A percentile compares a stretch with the other conserved stretches of the same genome.
phyloP scores from a whole-genome alignment of 2,888 invertebrate genomes.

The Hymenopus coronatus region DNA sequence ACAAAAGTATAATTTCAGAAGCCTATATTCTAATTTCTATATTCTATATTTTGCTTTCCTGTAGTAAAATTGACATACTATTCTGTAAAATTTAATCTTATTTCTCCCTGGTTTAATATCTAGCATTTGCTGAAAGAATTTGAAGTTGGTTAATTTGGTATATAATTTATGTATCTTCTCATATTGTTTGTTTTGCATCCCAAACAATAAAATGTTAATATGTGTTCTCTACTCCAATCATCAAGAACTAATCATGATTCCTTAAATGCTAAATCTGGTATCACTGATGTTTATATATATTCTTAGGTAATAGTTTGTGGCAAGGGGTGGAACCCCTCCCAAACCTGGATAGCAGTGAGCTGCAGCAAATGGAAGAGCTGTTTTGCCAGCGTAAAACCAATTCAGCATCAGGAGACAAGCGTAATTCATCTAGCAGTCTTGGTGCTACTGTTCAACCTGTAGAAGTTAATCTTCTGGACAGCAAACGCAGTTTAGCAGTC shows the following conservation, averaged over 20 bases:
- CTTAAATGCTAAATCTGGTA: not conserved
- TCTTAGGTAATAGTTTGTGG: constrained; percentile 44
- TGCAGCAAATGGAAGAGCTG: constrained; percentile 47
- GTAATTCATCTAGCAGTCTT: constrained; percentile 37
- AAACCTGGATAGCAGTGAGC: constrained; percentile 41
- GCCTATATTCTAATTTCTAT: too few species aligned
- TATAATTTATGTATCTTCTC: too few species aligned
- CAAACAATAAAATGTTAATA: too few species aligned
- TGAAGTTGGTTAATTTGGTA: too few species aligned
- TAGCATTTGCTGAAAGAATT: too few species aligned
- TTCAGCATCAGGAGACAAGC: constrained; percentile 25
- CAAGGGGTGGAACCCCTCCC: constrained; percentile 35
- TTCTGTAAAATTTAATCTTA: too few species aligned
- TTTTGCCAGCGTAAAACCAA: constrained; percentile 46
- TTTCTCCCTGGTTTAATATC: too few species aligned
- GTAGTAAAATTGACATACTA: too few species aligned
- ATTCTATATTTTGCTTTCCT: too few species aligned
- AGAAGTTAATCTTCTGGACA: constrained; percentile 45
- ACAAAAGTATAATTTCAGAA: too few species aligned
- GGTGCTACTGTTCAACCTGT: constrained; percentile 29
- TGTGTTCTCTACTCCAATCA: not conserved
- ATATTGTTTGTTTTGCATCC: too few species aligned
- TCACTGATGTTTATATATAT: not conserved
- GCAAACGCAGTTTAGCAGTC: constrained; percentile 51
- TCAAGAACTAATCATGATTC: not conserved